These are phyloP conservation scores for Nomada goodeniana DNA, from an alignment of 2,888 invertebrate species.

Conservation along the genomic window DNA sequence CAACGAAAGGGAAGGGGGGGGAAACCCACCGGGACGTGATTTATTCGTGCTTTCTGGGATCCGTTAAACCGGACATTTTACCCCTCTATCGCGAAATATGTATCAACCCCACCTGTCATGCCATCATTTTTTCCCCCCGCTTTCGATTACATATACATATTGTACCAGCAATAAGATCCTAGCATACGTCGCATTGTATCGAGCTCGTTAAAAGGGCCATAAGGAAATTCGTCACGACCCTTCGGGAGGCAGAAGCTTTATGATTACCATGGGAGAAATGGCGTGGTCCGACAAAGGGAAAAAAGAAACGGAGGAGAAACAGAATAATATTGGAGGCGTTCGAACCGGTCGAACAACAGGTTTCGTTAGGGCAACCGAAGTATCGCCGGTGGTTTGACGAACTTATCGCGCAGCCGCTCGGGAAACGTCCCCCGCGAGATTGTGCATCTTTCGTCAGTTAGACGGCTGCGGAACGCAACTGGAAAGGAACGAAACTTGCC, in stretches of 20 bases:
- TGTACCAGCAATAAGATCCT: background rate
- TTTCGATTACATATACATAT: background rate
- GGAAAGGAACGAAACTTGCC: conserved; percentile 4
- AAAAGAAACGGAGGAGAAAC: too few species aligned
- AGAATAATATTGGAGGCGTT: conserved; percentile 19
- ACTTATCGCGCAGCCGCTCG: conserved; percentile 51
- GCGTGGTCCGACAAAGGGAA: too few species aligned
- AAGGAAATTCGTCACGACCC: too few species aligned
- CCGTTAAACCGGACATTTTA: conserved; percentile 65
- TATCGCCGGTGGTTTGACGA: conserved; percentile 44
- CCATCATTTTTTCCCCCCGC: conserved; percentile 32
- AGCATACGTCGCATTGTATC: too few species aligned
- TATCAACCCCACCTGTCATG: conserved; percentile 32
- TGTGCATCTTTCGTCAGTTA: conserved; percentile 40
- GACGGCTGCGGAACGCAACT: conserved; percentile 26
- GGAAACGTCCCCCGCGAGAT: conserved; percentile 52
- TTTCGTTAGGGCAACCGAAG: conserved; percentile 64
- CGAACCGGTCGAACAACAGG: conserved; percentile 62
- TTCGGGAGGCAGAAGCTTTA: too few species aligned
- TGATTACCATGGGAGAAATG: too few species aligned
- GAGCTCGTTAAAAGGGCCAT: too few species aligned
- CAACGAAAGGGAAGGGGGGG: conserved; percentile 14
- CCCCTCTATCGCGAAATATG: conserved; percentile 29
- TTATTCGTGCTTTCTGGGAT: conserved; percentile 72
- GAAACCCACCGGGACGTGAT: conserved; percentile 69